Evolutionary conservation across 2,888 invertebrate genomes (phyloP).

Genomic region (Phytoseiulus persimilis): DNA sequence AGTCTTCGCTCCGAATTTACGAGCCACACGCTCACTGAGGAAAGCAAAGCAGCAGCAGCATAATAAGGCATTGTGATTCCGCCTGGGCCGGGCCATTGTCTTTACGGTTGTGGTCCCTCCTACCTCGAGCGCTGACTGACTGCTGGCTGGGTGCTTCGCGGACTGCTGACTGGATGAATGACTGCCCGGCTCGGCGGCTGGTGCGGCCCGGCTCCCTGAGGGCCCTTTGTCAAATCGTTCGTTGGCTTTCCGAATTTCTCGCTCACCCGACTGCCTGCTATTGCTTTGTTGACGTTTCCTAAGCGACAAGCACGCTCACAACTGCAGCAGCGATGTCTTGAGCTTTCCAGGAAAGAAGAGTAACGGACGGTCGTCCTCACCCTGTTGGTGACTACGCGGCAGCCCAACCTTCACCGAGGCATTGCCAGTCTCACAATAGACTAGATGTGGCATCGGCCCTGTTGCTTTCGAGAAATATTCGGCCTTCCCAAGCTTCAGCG

Average conservation of each 20-base stretch:
- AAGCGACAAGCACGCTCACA: not conserved
- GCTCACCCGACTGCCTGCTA: not conserved
- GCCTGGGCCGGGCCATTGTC: not conserved
- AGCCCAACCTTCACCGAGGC: not conserved
- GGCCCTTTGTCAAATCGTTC: not conserved
- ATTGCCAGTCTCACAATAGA: not conserved
- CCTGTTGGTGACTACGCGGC: not conserved
- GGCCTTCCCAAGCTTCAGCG: not conserved
- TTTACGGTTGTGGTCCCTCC: not conserved
- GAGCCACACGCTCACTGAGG: not conserved
- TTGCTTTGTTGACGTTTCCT: not conserved
- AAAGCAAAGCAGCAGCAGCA: not conserved
- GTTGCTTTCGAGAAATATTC: not conserved
- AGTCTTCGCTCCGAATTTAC: not conserved
- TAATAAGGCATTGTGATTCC: not conserved
- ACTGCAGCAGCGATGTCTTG: not conserved
- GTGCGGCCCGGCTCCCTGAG: not conserved
- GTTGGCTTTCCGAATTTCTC: not conserved
- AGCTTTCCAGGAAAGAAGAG: not conserved
- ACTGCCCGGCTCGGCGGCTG: too few relatives aligned
- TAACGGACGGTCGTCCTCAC: not conserved
- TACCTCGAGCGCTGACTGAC: not conserved
- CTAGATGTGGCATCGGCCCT: not conserved
- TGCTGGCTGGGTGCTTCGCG: not conserved
- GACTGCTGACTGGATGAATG: too few relatives aligned